Evolutionary conservation across 2,888 invertebrate species (phyloP).

Genomic region (Trypoxylon attenuatum): DNA sequence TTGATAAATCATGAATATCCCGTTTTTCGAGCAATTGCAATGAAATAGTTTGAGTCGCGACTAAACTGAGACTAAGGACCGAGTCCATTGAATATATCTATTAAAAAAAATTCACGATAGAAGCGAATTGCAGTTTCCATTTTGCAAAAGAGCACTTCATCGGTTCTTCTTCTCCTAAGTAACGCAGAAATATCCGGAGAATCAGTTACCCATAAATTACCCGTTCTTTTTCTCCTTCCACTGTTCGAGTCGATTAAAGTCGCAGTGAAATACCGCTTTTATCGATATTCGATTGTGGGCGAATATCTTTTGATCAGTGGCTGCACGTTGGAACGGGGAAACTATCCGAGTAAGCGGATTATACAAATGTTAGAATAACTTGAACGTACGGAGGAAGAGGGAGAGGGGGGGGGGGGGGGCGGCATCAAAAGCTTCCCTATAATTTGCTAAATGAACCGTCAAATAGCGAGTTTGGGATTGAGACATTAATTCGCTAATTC

Average conservation of each 20-base stretch:
- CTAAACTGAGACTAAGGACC: too few relatives aligned
- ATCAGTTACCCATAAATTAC: slow-evolving; percentile 3
- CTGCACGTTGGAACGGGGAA: not conserved
- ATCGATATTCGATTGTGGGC: slow-evolving; percentile 5
- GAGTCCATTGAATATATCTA: too few relatives aligned
- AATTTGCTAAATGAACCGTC: not conserved
- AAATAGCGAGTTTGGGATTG: too few relatives aligned
- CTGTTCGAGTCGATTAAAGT: slow-evolving; percentile 1
- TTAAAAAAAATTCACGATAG: too few relatives aligned
- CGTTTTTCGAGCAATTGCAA: too few relatives aligned
- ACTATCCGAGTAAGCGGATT: slow-evolving; percentile 8
- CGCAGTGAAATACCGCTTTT: slow-evolving; percentile 2
- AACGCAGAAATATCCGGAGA: not conserved
- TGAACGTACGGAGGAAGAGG: not conserved
- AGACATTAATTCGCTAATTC: too few relatives aligned
- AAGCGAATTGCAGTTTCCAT: too few relatives aligned
- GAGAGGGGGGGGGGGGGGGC: too few relatives aligned
- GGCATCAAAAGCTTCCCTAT: not conserved
- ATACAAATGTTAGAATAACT: slow-evolving; percentile 3
- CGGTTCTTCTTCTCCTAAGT: not conserved
- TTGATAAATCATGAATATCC: too few relatives aligned
- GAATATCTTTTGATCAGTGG: slow-evolving; percentile 5
- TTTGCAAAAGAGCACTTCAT: too few relatives aligned
- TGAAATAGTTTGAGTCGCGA: too few relatives aligned
- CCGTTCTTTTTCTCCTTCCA: not conserved